These are phyloP conservation scores for Metaphire vulgaris DNA, from an alignment of 1,140 invertebrate species.

Conservation along the genomic window DNA sequence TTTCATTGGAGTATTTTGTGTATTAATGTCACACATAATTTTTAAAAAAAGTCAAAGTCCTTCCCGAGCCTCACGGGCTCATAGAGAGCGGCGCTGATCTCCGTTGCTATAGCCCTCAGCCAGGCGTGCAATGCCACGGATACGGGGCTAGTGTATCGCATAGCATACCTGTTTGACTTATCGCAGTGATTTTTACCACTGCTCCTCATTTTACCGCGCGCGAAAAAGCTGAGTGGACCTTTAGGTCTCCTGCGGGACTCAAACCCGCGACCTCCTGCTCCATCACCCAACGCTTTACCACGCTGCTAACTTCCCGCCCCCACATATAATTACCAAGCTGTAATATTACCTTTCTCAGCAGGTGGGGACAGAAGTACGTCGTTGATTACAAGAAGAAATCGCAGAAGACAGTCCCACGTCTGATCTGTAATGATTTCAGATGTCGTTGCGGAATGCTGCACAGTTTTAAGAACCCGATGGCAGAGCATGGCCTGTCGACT, in stretches of 20 bases:
- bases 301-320: not conserved
- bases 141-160: too few species aligned
- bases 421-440: slow-evolving; percentile 71
- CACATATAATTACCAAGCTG: not conserved
- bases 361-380: slow-evolving; percentile 84
- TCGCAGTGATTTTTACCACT: too few species aligned
- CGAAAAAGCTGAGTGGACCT: too few species aligned
- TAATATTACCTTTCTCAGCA: slow-evolving; percentile 62
- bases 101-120: too few species aligned
- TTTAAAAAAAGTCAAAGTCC: not conserved
- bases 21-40: not conserved
- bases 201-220: too few species aligned
- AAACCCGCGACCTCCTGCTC: too few species aligned
- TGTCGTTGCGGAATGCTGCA: slow-evolving; percentile 75
- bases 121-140: too few species aligned
- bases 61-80: too few species aligned
- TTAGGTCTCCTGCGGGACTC: too few species aligned
- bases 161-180: too few species aligned
- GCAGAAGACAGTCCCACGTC: slow-evolving; percentile 82
- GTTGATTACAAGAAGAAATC: slow-evolving; percentile 86
- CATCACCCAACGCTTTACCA: too few species aligned
- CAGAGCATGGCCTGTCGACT: slow-evolving; percentile 90
- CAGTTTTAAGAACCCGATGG: slow-evolving; percentile 81
- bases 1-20: not conserved
- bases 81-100: too few species aligned